Evolutionary conservation across 2,797 vertebrate genomes (phyloP).

Genomic region (Paramormyrops hopkinsi): DNA sequence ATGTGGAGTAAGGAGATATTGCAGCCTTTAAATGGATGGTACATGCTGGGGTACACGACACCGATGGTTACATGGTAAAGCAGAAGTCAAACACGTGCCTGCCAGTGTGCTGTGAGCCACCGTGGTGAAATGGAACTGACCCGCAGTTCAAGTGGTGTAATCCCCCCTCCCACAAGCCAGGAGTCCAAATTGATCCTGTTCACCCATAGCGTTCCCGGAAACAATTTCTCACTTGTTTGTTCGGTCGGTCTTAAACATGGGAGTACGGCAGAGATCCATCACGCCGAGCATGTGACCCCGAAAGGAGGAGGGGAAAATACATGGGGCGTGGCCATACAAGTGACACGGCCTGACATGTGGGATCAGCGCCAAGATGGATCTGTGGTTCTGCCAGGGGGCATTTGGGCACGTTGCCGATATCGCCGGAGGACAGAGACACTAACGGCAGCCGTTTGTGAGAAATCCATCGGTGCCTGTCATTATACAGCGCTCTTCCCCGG

Average conservation of each 20-base stretch:
- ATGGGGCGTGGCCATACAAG: background rate
- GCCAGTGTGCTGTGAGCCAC: constrained; percentile 51
- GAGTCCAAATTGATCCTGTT: constrained; percentile 54
- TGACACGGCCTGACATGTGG: background rate
- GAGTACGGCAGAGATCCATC: constrained; percentile 37
- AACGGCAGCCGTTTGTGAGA: background rate
- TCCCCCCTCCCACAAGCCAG: constrained; percentile 43
- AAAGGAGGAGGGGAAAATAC: background rate
- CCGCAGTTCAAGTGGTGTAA: constrained; percentile 51
- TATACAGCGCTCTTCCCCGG: background rate
- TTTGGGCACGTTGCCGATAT: background rate
- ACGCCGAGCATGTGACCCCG: constrained; percentile 52
- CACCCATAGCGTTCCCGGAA: constrained; percentile 59
- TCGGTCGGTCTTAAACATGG: constrained; percentile 64
- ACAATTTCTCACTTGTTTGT: constrained; percentile 65
- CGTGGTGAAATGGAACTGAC: constrained; percentile 60
- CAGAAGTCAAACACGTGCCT: constrained; percentile 58
- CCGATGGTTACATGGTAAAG: background rate
- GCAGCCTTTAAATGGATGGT: background rate
- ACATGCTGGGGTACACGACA: background rate
- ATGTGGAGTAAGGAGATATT: background rate
- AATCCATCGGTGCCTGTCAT: background rate
- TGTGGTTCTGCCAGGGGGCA: background rate
- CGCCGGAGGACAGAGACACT: too few relatives aligned
- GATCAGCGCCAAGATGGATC: background rate